phyloP scores from a whole-genome alignment of 2,113 vertebrate species.

The Epinephelus lanceolatus region DNA sequence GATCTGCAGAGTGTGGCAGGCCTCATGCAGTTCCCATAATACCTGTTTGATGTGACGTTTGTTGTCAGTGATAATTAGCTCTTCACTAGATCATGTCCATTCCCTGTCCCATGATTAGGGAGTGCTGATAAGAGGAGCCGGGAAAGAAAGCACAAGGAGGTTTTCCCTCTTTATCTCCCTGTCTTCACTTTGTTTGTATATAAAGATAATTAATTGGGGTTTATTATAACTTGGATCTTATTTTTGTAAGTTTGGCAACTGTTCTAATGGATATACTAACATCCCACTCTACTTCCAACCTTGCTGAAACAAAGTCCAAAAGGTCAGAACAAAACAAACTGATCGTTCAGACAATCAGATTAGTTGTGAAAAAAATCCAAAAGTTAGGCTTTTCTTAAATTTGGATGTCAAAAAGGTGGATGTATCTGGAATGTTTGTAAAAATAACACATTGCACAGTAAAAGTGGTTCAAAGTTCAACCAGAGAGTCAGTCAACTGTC shows the following conservation, averaged over 20 bases:
- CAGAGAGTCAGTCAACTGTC: background rate
- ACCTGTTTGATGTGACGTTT: slow-evolving; percentile 75
- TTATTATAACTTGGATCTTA: slow-evolving; percentile 12
- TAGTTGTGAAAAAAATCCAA: background rate
- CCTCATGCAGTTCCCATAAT: slow-evolving; percentile 51
- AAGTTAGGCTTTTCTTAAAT: too few relatives aligned
- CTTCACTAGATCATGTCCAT: slow-evolving; percentile 50
- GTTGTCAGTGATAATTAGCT: slow-evolving; percentile 79
- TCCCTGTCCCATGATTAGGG: slow-evolving; percentile 51
- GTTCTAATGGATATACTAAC: background rate
- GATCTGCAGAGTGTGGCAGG: slow-evolving; percentile 26
- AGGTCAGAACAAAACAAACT: background rate
- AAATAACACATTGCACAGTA: background rate
- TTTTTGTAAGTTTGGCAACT: background rate
- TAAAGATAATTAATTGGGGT: slow-evolving; percentile 19
- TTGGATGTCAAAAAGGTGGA: background rate
- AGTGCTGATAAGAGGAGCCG: slow-evolving; percentile 53
- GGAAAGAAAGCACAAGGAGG: slow-evolving; percentile 43
- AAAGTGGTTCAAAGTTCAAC: background rate
- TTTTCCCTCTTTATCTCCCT: slow-evolving; percentile 43
- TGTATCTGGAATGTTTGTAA: background rate
- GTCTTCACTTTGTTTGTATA: slow-evolving; percentile 28
- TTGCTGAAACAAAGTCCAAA: background rate
- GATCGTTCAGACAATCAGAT: background rate
- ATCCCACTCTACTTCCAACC: background rate